A percentile compares a stretch with the other conserved stretches of the same genome.
These are phyloP conservation scores for Drosophila histrio DNA, from an alignment of 2,888 invertebrate genomes.

Conservation along the genomic window DNA sequence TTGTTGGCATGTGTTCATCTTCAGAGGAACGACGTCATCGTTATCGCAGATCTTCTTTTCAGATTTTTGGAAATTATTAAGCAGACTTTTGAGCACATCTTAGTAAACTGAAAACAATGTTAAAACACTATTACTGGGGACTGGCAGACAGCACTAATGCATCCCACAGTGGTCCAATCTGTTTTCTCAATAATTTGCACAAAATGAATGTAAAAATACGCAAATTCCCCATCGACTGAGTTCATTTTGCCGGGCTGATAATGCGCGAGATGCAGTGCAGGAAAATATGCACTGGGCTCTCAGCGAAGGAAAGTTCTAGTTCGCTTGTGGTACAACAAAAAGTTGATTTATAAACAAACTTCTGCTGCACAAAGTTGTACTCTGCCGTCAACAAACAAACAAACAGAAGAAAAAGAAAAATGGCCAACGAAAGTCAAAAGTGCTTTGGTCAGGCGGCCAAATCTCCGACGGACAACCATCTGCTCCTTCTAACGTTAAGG, in stretches of 20 bases:
- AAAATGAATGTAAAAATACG: conserved; percentile 62
- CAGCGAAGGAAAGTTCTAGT: conserved; percentile 30
- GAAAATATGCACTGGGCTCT: conserved; percentile 34
- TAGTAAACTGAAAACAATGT: not conserved
- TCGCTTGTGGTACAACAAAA: conserved; percentile 39
- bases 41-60: not conserved
- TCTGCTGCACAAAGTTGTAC: conserved; percentile 60
- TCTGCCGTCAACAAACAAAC: conserved; percentile 63
- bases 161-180: conserved; percentile 56
- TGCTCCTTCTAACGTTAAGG: conserved; percentile 2
- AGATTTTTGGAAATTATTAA: not conserved
- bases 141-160: not conserved
- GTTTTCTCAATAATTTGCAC: conserved; percentile 66
- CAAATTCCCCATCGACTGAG: conserved; percentile 37
- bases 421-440: conserved; percentile 31
- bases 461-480: conserved; percentile 12
- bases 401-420: conserved; percentile 8
- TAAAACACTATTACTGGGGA: not conserved
- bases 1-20: not conserved
- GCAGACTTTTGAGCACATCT: conserved; percentile 1
- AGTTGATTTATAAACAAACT: conserved; percentile 77
- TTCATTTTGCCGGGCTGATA: conserved; percentile 37
- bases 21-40: conserved; percentile 1
- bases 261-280: conserved; percentile 21
- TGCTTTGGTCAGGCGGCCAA: conserved; percentile 11